Base-by-base conservation (phyloP, 2,888 invertebrate species). In the Hydrotaea diabolus region DNA sequence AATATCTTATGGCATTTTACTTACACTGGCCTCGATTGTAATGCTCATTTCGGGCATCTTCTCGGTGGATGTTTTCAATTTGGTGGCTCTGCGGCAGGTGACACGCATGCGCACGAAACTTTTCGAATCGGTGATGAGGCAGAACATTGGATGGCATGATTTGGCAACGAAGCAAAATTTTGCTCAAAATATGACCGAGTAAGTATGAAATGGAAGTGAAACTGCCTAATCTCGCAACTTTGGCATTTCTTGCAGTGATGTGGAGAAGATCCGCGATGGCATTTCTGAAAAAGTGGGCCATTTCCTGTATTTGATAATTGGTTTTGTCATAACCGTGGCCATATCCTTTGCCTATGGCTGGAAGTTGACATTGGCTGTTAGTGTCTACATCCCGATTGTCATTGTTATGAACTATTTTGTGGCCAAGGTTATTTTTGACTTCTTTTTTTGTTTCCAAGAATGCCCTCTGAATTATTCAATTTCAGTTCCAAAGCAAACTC, bases 251-350 rank as follows among this genome's bases (percentile, higher is more conserved):
- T 92, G 5, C 89, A 96, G 96, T 89, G 96, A 96, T 89, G 93
- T 96, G 84, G 95, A 96, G 88, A 96, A 96, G 90, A 95, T 96
- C 88, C 95, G 96, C 78, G 96, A 96, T 89, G 97, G 97, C 3
- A 96, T 97, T 26, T 96, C 96, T 0, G 97, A 97, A 91, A 97
- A 97, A 92, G 94, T 97, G 15, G 95, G 96, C 0, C 95, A 96
- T 90, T 94, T 96, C 88, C 92, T 96, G 0, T 96, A 96, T 90
- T 80, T 92, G 53, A 86, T 92, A 9, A 87, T 92, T 19, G 90
- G 91, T 0, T 92, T 92, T 69, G 85, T 92, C 17, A 90, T 96
- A 95, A 92, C 94, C 94, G 90, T 93, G 94, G 90, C 94, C 94
- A 94, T 96, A 76, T 96, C 97, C 0, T 95, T 98, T 90, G 92